Conservation (phyloP, 2,888 invertebrate species). For the Hirtodrosophila duncani region DNA sequence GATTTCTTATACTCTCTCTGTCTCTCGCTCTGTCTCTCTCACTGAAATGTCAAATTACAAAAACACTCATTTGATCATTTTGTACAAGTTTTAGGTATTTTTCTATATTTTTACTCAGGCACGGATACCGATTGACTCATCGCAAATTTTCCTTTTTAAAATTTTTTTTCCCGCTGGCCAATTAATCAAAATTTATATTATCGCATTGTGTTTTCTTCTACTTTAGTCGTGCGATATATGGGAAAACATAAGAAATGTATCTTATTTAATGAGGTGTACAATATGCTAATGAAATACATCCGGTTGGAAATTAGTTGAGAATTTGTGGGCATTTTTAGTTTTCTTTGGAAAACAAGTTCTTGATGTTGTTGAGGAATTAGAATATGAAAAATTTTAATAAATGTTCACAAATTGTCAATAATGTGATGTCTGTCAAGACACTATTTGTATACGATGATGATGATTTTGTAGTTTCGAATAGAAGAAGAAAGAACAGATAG, state of each 20-base stretch:
- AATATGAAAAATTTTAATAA: constrained; percentile 17
- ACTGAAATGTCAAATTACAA: constrained; percentile 19
- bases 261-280: constrained; percentile 21
- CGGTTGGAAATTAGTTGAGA: constrained; percentile 28
- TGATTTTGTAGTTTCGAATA: background rate
- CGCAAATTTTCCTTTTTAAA: constrained; percentile 10
- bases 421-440: constrained; percentile 6
- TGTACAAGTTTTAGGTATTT: constrained; percentile 31
- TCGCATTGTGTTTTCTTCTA: constrained; percentile 3
- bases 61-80: constrained; percentile 34
- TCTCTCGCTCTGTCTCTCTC: too few relatives aligned
- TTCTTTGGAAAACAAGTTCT: background rate
- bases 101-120: constrained; percentile 10
- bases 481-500: background rate
- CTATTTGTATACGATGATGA: constrained; percentile 26
- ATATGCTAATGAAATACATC: constrained; percentile 37
- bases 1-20: constrained; percentile 5
- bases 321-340: constrained; percentile 4
- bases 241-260: background rate
- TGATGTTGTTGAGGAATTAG: constrained; percentile 11
- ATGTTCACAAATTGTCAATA: constrained; percentile 36
- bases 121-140: constrained; percentile 46
- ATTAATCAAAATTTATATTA: constrained; percentile 35
- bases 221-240: constrained; percentile 1
- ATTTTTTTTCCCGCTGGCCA: constrained; percentile 15